A percentile compares a stretch with the other conserved stretches of the same genome.
Conservation (phyloP, 2,113 vertebrate genomes). For the Cryptotis parvus region DNA sequence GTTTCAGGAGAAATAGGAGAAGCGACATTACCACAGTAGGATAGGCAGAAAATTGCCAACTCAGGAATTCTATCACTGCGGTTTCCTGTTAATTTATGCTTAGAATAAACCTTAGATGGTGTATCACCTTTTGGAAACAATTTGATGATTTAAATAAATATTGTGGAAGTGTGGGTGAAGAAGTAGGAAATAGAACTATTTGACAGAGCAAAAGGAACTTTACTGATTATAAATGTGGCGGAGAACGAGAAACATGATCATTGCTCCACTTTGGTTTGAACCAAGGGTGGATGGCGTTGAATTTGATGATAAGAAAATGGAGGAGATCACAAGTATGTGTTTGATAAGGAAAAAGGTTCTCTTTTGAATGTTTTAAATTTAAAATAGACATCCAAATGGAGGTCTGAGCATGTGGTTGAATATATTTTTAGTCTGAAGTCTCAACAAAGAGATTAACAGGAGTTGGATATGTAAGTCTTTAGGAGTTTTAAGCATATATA, state of each 20-base stretch:
- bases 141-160: too few species aligned
- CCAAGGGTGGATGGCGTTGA: neutral
- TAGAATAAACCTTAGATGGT: too few species aligned
- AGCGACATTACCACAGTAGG: neutral
- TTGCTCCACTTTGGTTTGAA: neutral
- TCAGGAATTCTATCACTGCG: too few species aligned
- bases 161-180: too few species aligned
- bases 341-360: constrained; percentile 46
- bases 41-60: neutral
- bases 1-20: too few species aligned
- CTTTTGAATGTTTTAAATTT: constrained; percentile 72
- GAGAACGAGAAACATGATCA: neutral
- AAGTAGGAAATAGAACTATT: too few species aligned
- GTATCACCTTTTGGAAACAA: too few species aligned
- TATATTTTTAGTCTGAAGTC: constrained; percentile 72
- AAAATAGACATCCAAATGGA: constrained; percentile 68
- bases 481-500: constrained; percentile 32
- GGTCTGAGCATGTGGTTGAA: constrained; percentile 64
- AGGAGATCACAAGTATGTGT: constrained; percentile 19
- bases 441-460: constrained; percentile 48
- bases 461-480: constrained; percentile 65
- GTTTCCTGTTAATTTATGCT: too few species aligned
- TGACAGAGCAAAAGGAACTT: neutral
- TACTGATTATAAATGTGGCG: neutral
- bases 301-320: neutral